These are phyloP conservation scores for Zoanthus sansibaricus DNA, from an alignment of 92 coral and sea anemone species.

Conservation along the genomic window DNA sequence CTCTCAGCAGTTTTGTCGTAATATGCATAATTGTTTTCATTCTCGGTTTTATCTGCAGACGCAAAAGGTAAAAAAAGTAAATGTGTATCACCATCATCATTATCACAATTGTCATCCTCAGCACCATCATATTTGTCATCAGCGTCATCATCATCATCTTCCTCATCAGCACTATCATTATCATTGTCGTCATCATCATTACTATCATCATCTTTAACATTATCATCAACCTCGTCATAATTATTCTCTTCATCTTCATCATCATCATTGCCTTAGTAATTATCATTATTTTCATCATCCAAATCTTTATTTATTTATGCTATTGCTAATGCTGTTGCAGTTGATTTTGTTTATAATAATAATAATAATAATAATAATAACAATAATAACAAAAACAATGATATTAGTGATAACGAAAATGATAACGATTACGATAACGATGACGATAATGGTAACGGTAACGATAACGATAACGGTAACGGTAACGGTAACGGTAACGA, in stretches of 20 bases:
- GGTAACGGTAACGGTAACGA: no score
- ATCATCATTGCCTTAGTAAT: not conserved
- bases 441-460: no score
- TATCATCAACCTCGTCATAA: not conserved
- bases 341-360: not conserved
- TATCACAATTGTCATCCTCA: not conserved
- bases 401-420: no score
- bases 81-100: not conserved
- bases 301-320: not conserved
- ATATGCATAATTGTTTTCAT: not conserved
- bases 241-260: not conserved
- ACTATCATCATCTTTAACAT: not conserved
- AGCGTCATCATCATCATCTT: not conserved
- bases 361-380: no score
- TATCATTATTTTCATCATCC: not conserved
- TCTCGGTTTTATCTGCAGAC: constrained; percentile 17
- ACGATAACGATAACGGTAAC: no score
- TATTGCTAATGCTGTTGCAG: not conserved
- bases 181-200: not conserved
- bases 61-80: constrained; percentile 24
- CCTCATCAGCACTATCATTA: not conserved
- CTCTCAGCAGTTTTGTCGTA: constrained; percentile 14
- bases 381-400: no score
- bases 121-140: not conserved
- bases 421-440: no score